Percentiles rank a stretch among this genome's conserved stretches.
Conservation (phyloP, 2,113 vertebrate species). For the Sturnira hondurensis region DNA sequence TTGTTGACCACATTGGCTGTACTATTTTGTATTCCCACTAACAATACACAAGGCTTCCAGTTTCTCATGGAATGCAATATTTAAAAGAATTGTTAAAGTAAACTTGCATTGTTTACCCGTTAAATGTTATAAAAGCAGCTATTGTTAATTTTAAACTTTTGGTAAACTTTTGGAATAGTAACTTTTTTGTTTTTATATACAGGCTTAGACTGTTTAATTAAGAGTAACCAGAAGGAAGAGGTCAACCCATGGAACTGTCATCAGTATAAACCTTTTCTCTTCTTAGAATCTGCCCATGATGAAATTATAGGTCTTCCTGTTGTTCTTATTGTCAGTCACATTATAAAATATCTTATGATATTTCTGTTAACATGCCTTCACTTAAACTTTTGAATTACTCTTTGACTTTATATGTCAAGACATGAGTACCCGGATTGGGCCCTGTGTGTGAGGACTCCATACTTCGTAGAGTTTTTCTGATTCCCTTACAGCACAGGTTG, state of each 20-base stretch:
- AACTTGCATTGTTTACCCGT: neutral
- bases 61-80: neutral
- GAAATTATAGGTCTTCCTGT: neutral
- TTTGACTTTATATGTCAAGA: slow-evolving; percentile 37
- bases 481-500: neutral
- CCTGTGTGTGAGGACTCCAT: no score
- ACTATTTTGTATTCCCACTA: neutral
- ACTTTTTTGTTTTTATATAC: neutral
- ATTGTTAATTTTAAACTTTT: neutral
- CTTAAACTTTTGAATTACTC: slow-evolving; percentile 25
- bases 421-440: neutral
- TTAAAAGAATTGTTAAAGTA: slow-evolving; percentile 15
- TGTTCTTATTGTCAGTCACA: neutral
- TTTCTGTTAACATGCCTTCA: slow-evolving; percentile 29
- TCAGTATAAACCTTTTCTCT: neutral
- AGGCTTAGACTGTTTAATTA: neutral
- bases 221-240: neutral
- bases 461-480: no score
- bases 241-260: neutral
- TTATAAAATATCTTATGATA: neutral
- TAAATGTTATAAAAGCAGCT: slow-evolving; percentile 21
- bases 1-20: neutral
- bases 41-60: neutral
- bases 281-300: neutral
- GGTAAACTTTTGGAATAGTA: neutral